Percentiles rank a stretch among this genome's conserved stretches.
Evolutionary conservation across 1,140 invertebrate species (phyloP).

Genomic region (Nasonia longicornis): DNA sequence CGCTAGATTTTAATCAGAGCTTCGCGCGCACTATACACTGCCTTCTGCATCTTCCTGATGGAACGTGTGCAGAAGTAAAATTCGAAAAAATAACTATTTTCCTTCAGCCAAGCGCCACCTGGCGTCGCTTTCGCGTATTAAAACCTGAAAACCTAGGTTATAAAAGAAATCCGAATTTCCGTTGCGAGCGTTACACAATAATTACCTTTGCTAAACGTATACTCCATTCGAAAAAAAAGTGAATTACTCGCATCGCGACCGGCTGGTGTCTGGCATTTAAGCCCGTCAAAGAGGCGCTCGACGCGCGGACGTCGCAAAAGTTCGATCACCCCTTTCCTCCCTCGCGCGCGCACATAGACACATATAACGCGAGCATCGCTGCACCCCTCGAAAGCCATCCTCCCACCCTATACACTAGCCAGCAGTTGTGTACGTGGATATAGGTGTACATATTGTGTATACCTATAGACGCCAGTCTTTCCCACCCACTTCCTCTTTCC

Average conservation of each 20-base stretch:
- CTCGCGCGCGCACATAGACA: background rate
- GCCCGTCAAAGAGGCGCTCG: constrained; percentile 27
- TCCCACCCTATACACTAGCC: background rate
- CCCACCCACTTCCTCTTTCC: constrained; percentile 20
- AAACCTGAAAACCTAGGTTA: no score
- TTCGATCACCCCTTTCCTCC: constrained; percentile 35
- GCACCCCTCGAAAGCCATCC: constrained; percentile 4
- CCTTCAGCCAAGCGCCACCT: no score
- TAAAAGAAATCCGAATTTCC: background rate
- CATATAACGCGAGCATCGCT: background rate
- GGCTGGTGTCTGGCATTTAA: constrained; percentile 23
- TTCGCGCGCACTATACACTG: background rate
- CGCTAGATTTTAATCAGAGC: background rate
- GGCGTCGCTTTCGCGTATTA: no score
- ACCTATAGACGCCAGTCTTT: constrained; percentile 1
- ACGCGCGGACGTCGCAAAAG: constrained; percentile 12
- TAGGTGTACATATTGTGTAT: background rate
- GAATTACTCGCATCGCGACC: no score
- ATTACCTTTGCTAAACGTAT: background rate
- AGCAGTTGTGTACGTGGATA: constrained; percentile 16
- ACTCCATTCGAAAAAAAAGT: background rate
- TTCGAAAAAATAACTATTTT: no score
- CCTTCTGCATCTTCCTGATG: background rate
- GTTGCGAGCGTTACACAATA: background rate
- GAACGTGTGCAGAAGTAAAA: no score